Base-by-base conservation (phyloP, 2,888 invertebrate species). In the Cheilosia vernalis region DNA sequence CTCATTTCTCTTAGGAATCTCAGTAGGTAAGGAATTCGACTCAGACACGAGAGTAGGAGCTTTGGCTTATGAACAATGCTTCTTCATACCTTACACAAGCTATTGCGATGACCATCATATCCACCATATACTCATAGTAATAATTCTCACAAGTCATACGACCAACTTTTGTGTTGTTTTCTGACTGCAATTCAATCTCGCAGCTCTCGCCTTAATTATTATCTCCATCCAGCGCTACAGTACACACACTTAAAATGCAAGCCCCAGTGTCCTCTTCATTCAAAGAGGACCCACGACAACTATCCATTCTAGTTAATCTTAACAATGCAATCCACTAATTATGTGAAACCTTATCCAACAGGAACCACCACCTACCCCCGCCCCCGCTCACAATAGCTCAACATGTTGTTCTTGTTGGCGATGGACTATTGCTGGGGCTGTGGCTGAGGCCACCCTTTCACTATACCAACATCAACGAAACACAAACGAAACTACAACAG, bases 301-400 rank as follows among this genome's bases (percentile, higher is more conserved):
- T 79, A 83, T 79, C 44, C 67, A 79, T 83, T 79, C 56, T 40
- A 53, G 66, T 69, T 83, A 83, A 83, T 83, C 83, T 79, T 55
- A 73, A 79, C 79, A 83, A 83, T 83, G 83, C 72, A 79, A 83
- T 84, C 74, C 74, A 79, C 84, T 80, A 80, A 84, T 84, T 84
- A 84, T 80, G 69, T 80, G 74, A 80, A 84, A 69, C 64, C 60
- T 70, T 47, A 84, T 64, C 73, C 64, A 72, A 60, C 19, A 21
- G 51, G 10, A 64, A 5, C 37, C 42, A 24, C 27, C 56, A 30
- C 30, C 61, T 19, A 42, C 40, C 37, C 21, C 24, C 19, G 13
- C 15, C 51, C 27, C 30, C 15, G n/a, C 13, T 27, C 17, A 27
- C 13, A 7, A 13, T 6, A 1, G 17, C 21, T 76, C 56, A 58